Conservation (phyloP, 53 echinoderm and acorn worm species). For the Temnopleurus reevesii region DNA sequence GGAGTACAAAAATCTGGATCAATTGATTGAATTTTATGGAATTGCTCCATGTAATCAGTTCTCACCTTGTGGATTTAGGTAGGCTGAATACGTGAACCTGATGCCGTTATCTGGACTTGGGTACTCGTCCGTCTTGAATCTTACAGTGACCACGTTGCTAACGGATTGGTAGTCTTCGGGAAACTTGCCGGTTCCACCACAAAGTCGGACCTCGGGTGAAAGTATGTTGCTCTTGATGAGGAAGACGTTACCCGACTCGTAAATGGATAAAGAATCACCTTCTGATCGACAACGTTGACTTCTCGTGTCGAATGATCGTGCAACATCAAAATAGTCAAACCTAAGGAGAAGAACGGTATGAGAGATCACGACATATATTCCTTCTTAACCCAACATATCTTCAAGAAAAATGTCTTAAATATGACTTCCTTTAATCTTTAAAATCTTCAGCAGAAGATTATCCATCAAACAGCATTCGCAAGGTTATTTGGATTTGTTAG, state of each 20-base stretch:
- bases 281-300: not conserved
- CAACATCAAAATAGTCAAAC: slow-evolving; percentile 89
- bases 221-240: slow-evolving; percentile 70
- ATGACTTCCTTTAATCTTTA: too few species aligned
- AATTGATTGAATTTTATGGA: too few species aligned
- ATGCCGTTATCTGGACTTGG: slow-evolving; percentile 75
- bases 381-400: too few species aligned
- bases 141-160: slow-evolving; percentile 77
- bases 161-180: slow-evolving; percentile 90
- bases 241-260: slow-evolving; percentile 71
- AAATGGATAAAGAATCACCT: slow-evolving; percentile 75
- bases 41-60: too few species aligned
- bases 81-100: slow-evolving; percentile 85
- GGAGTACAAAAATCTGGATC: too few species aligned
- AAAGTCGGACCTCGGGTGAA: slow-evolving; percentile 77
- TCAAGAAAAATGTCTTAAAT: too few species aligned
- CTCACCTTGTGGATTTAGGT: slow-evolving; percentile 75
- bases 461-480: too few species aligned
- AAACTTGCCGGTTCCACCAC: slow-evolving; percentile 94
- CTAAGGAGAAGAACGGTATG: slow-evolving; percentile 25
- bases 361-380: too few species aligned
- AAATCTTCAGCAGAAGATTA: too few species aligned
- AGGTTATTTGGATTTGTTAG: too few species aligned
- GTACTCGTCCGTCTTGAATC: slow-evolving; percentile 77
- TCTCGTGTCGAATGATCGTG: slow-evolving; percentile 67